Evolutionary conservation across 2,888 invertebrate species (phyloP).

Genomic region (Diabrotica balteata): DNA sequence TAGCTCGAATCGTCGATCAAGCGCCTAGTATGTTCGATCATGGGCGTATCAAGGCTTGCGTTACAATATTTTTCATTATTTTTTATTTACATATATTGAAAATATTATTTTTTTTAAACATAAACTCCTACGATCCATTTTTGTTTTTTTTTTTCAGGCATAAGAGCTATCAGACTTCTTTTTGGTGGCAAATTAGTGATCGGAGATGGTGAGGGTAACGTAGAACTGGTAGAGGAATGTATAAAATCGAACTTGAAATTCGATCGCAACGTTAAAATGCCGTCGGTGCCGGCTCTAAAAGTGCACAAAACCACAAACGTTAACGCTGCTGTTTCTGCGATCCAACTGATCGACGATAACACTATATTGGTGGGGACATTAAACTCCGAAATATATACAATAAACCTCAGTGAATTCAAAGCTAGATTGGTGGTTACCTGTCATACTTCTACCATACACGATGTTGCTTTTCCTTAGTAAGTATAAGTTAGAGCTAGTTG

Average conservation of each 20-base stretch:
- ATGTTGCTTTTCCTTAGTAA: conserved; percentile 84
- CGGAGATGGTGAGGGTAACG: conserved; percentile 85
- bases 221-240: conserved; percentile 71
- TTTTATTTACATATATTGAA: too few species aligned
- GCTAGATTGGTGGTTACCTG: conserved; percentile 80
- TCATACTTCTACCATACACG: conserved; percentile 81
- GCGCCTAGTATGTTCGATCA: too few species aligned
- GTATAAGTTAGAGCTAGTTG: conserved; percentile 41
- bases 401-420: conserved; percentile 73
- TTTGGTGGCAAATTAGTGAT: conserved; percentile 71
- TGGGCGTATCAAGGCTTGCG: too few species aligned
- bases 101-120: too few species aligned
- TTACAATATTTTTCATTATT: too few species aligned
- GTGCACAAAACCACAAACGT: conserved; percentile 64
- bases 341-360: conserved; percentile 68
- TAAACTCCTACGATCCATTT: too few species aligned
- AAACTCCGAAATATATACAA: conserved; percentile 81
- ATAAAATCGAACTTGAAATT: conserved; percentile 24
- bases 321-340: conserved; percentile 76
- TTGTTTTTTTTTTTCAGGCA: conserved; percentile 61
- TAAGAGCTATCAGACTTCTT: conserved; percentile 71
- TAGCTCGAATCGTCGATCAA: too few species aligned
- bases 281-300: conserved; percentile 60
- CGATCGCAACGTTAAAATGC: conserved; percentile 54
- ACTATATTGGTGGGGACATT: conserved; percentile 78